A percentile compares a stretch with the other conserved stretches of the same genome.
Evolutionary conservation across 2,113 vertebrate genomes (phyloP).

Genomic region (Corynorhinus townsendii): DNA sequence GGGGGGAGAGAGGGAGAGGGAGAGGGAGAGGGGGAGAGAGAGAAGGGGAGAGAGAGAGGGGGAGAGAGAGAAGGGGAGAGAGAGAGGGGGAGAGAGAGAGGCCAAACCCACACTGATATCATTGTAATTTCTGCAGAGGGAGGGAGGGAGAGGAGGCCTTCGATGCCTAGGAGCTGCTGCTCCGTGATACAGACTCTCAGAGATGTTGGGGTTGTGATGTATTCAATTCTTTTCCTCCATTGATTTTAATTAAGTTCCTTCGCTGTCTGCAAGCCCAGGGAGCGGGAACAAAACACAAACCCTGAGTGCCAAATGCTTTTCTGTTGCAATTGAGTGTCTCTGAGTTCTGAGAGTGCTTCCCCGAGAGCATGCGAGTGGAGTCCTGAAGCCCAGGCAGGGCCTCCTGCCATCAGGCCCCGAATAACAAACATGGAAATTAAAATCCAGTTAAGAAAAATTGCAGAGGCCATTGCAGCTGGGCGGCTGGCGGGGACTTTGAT

Average conservation of each 20-base stretch:
- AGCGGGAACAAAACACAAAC: conserved; percentile 65
- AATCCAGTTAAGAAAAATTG: conserved; percentile 77
- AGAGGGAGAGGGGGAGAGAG: background rate
- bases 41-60: background rate
- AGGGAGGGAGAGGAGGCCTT: background rate
- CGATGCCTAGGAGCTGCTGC: background rate
- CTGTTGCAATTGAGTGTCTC: conserved; percentile 54
- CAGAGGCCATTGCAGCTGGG: conserved; percentile 73
- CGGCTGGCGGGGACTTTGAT: conserved; percentile 68
- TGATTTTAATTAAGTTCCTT: conserved; percentile 81
- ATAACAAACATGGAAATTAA: conserved; percentile 83
- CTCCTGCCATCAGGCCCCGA: conserved; percentile 63
- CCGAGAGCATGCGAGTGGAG: conserved; percentile 7
- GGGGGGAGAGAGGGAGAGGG: no score
- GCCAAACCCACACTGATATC: background rate
- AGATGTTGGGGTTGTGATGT: conserved; percentile 69
- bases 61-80: no score
- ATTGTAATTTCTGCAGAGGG: background rate
- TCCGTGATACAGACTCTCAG: background rate
- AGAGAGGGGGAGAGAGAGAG: background rate
- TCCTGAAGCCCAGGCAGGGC: conserved; percentile 9
- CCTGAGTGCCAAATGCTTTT: conserved; percentile 45
- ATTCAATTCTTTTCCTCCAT: conserved; percentile 74
- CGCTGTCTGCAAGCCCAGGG: conserved; percentile 70
- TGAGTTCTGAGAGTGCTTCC: conserved; percentile 16